phyloP scores from a whole-genome alignment of 2,888 invertebrate genomes.

The Limnephilus lunatus region DNA sequence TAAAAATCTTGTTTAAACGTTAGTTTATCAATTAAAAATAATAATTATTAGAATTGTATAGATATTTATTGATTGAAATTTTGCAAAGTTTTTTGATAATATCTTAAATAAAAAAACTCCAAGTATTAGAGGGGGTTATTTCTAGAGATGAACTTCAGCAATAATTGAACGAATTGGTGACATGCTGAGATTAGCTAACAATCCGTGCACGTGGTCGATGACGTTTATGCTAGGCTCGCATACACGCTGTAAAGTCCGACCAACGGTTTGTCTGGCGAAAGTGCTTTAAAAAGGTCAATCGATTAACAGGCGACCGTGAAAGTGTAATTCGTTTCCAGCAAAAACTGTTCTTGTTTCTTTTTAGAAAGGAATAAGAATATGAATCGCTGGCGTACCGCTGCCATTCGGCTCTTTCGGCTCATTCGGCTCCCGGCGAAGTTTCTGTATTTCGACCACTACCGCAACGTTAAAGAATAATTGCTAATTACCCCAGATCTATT shows the following conservation, averaged over 20 bases:
- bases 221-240: not conserved
- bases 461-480: not conserved
- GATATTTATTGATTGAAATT: no score
- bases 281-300: constrained; percentile 59
- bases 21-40: no score
- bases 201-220: not conserved
- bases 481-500: not conserved
- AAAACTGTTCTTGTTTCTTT: constrained; percentile 42
- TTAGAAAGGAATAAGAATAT: constrained; percentile 31
- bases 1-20: no score
- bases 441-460: not conserved
- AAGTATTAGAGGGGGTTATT: no score
- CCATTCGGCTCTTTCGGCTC: not conserved
- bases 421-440: not conserved
- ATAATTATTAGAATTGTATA: no score
- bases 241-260: not conserved
- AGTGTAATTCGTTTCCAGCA: constrained; percentile 46
- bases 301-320: constrained; percentile 58
- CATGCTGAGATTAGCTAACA: not conserved
- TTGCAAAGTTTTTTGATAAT: no score
- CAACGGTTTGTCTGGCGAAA: constrained; percentile 51
- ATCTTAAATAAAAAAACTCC: no score
- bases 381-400: not conserved
- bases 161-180: not conserved
- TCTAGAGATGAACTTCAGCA: not conserved